phyloP scores from a whole-genome alignment of 2,888 invertebrate genomes.

The Ernsta delagoae region DNA sequence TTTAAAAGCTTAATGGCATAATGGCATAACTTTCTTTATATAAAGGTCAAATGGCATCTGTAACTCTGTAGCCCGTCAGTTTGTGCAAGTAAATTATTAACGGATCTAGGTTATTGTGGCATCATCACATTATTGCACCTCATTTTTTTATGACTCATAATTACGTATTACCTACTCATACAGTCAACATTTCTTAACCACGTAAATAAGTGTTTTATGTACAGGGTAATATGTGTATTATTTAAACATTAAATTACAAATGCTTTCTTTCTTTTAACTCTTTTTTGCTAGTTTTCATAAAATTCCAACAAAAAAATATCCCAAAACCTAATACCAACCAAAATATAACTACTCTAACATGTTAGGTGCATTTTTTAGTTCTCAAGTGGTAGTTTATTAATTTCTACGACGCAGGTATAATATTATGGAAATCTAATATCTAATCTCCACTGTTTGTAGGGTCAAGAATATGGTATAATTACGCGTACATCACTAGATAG shows the following conservation, averaged over 20 bases:
- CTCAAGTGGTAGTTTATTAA: no score
- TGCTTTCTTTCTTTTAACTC: no score
- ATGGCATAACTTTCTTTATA: constrained; percentile 12
- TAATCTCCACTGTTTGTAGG: background rate
- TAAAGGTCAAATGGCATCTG: constrained; percentile 27
- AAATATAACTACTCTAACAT: no score
- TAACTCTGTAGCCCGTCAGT: background rate
- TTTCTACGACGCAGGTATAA: no score
- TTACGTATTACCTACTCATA: background rate
- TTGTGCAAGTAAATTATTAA: constrained; percentile 12
- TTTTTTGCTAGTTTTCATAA: no score
- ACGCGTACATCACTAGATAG: constrained; percentile 47
- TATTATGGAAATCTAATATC: no score
- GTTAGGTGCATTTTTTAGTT: no score
- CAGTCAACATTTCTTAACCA: background rate
- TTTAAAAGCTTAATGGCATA: constrained; percentile 9
- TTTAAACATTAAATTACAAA: no score
- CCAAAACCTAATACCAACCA: no score
- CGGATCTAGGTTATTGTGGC: constrained; percentile 24
- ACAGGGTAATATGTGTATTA: no score
- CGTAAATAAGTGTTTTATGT: no score
- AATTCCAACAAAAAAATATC: no score
- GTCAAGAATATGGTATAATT: constrained; percentile 45
- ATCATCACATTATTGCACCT: background rate
- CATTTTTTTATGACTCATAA: background rate